These are phyloP conservation scores for Drosophila robusta DNA, from an alignment of 2,888 invertebrate species.

Conservation along the genomic window DNA sequence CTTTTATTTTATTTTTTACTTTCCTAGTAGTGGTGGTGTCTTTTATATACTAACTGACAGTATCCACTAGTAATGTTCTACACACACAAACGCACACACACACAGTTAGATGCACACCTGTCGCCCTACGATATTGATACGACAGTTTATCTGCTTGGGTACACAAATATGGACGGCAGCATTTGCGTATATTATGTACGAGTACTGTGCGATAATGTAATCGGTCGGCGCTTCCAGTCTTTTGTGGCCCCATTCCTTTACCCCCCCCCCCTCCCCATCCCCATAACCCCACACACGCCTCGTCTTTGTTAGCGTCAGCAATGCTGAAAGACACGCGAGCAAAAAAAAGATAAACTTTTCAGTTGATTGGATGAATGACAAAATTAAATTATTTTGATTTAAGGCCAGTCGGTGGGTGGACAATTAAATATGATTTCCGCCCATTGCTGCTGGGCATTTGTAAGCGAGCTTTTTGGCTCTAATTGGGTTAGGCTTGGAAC, in stretches of 20 bases:
- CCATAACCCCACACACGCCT: no score
- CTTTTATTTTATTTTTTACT: not conserved
- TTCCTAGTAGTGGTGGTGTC: not conserved
- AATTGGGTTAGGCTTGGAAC: conserved; percentile 52
- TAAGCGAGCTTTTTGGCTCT: conserved; percentile 37
- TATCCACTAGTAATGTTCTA: not conserved
- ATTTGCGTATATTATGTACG: conserved; percentile 2
- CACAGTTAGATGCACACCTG: conserved; percentile 12
- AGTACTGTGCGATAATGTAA: conserved; percentile 46
- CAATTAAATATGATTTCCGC: conserved; percentile 79
- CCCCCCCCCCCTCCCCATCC: not conserved
- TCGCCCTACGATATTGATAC: conserved; percentile 37
- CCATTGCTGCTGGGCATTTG: conserved; percentile 34
- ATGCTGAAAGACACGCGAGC: conserved; percentile 49
- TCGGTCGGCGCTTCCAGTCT: conserved; percentile 32
- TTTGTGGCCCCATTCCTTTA: conserved; percentile 15
- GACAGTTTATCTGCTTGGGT: conserved; percentile 44
- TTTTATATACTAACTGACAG: conserved; percentile 3
- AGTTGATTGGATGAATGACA: conserved; percentile 76
- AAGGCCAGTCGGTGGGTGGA: conserved; percentile 76
- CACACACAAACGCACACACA: conserved; percentile 1
- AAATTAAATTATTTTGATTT: conserved; percentile 80
- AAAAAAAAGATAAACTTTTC: conserved; percentile 46
- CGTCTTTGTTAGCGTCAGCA: conserved; percentile 13
- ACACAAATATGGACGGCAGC: conserved; percentile 36